Percentiles rank a stretch among this genome's conserved stretches.
phyloP scores from a whole-genome alignment of 1,140 invertebrate species.

The Euura saliciscinereae region DNA sequence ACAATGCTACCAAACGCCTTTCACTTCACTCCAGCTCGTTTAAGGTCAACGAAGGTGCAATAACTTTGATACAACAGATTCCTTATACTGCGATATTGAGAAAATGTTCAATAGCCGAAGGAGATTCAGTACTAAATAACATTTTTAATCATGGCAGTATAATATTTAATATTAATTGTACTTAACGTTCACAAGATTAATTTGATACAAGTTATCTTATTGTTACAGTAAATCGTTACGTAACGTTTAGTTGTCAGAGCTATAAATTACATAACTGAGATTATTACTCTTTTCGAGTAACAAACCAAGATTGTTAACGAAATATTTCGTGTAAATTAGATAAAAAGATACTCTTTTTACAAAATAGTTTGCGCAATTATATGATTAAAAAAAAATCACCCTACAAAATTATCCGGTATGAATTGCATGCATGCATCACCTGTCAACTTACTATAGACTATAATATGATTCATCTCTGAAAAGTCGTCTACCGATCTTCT shows the following conservation, averaged over 20 bases:
- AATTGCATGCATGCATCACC: background rate
- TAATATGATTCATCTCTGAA: background rate
- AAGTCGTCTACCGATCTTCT: background rate
- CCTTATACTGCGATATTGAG: background rate
- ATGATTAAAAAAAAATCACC: background rate
- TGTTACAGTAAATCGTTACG: background rate
- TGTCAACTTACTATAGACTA: background rate
- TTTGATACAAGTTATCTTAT: background rate
- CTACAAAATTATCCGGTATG: background rate
- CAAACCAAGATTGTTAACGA: too few relatives aligned
- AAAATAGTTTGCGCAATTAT: background rate
- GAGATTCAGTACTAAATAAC: background rate
- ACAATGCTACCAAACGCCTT: background rate
- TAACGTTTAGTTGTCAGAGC: too few relatives aligned
- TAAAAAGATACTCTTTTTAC: background rate
- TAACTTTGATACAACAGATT: background rate
- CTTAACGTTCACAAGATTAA: background rate
- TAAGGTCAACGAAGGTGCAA: background rate
- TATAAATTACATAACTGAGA: too few relatives aligned
- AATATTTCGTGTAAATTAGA: too few relatives aligned
- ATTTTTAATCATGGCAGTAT: too few relatives aligned
- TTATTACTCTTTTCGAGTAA: too few relatives aligned
- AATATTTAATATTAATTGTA: background rate
- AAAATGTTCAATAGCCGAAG: background rate
- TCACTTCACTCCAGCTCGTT: background rate